Evolutionary conservation across 2,113 vertebrate species (phyloP).

Genomic region (Myotis davidii): DNA sequence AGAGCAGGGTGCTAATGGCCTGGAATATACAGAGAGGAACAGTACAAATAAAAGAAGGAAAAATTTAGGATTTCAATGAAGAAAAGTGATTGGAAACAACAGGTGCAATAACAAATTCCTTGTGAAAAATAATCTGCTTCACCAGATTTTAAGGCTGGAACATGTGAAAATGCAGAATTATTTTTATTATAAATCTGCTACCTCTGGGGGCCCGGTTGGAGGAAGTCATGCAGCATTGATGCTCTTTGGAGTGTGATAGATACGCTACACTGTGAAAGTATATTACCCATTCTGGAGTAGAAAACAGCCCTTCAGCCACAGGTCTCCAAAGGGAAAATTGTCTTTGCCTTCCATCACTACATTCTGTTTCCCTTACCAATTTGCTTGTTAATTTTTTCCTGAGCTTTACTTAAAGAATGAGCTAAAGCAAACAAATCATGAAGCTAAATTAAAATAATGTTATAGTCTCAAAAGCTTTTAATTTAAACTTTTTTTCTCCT

Average conservation of each 20-base stretch:
- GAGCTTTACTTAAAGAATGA: neutral
- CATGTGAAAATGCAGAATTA: neutral
- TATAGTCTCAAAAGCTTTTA: conserved; percentile 8
- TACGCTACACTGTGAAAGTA: neutral
- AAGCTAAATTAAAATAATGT: neutral
- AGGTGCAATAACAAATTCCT: neutral
- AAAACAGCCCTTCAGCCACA: neutral
- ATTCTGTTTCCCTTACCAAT: neutral
- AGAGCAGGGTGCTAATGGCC: neutral
- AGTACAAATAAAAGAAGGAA: neutral
- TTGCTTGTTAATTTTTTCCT: conserved; percentile 2
- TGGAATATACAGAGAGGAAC: neutral
- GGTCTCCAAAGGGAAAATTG: conserved; percentile 10
- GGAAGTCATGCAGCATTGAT: neutral
- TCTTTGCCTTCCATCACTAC: neutral
- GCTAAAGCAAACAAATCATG: neutral
- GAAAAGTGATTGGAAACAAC: neutral
- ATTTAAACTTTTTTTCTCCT: neutral
- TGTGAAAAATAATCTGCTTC: neutral
- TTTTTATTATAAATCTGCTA: conserved; percentile 47
- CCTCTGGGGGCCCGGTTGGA: neutral
- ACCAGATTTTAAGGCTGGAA: conserved; percentile 27
- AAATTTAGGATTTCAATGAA: neutral
- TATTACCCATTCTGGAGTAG: neutral
- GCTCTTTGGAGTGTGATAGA: neutral